Evolutionary conservation across 2,797 vertebrate species (phyloP).

Genomic region (Gallinago stenura): DNA sequence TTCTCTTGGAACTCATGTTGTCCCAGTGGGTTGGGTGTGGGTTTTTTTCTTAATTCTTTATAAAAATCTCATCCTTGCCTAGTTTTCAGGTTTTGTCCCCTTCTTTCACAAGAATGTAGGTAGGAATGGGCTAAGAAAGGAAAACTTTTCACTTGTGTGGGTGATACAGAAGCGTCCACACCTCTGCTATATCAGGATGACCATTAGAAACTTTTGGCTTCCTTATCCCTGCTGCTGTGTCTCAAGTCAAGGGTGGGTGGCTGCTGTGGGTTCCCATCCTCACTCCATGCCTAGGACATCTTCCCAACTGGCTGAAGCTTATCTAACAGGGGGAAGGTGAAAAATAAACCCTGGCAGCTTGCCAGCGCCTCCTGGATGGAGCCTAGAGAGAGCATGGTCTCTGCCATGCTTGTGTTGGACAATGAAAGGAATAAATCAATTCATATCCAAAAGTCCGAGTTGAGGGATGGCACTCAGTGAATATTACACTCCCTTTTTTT

Average conservation of each 20-base stretch:
- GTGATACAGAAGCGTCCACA: background rate
- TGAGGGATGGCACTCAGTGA: background rate
- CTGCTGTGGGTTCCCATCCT: background rate
- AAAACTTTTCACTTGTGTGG: background rate
- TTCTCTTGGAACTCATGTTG: background rate
- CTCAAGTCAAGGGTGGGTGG: background rate
- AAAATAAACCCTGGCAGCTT: background rate
- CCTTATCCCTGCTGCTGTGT: background rate
- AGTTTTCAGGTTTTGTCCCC: background rate
- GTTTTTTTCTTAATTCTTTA: background rate
- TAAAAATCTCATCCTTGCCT: background rate
- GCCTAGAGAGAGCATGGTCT: background rate
- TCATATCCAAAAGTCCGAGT: background rate
- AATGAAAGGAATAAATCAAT: conserved; percentile 36
- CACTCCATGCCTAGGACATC: background rate
- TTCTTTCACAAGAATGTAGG: background rate
- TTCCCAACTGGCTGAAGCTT: background rate
- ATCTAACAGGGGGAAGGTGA: background rate
- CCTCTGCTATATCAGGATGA: background rate
- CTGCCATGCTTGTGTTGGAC: background rate
- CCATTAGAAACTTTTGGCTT: background rate
- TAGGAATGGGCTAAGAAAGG: background rate
- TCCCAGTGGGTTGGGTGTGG: background rate
- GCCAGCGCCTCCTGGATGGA: background rate
- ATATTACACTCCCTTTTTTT: background rate